Base-by-base conservation (phyloP, 2,113 vertebrate species). In the Antennarius striatus region DNA sequence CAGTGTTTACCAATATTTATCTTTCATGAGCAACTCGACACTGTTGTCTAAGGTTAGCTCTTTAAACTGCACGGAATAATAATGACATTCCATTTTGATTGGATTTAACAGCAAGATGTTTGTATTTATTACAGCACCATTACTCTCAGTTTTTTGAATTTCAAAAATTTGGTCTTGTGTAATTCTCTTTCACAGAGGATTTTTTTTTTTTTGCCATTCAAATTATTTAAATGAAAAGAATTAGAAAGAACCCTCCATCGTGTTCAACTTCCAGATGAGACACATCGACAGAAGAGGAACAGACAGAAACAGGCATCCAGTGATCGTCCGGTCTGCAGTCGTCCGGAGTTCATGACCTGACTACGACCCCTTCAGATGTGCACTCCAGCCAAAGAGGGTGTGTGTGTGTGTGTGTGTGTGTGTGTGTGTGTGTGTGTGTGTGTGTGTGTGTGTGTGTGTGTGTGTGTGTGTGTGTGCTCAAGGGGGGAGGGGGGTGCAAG, bases 261-360 rank as follows among this genome's bases (percentile, higher is more conserved):
- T 70, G 13, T 75, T 54, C 62, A 62, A 52, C 55, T 70, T 63
- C 57, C 68, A 72, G 63, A 61, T 22, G 36, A 2, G 0, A 65
- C 56, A 56, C 62, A 39, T 4, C 56, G 54, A 64, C 75, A 51
- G 36, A 58, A 5, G n/a, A 58, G 51, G 6, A 40, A 53, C 22
- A 42, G 58, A 47, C 60, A 55, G 43, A 48, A 32, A 46, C 40
- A 62, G 12, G 2, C 22, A 28, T 3, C 22, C 51, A 53, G 3
- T 43, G 45, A 15, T 5, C 13, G 42, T 54, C 79, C 51, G 30
- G 73, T 75, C 81, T 59, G 92, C 91, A 92, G 92, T 95, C 95
- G 96, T 95, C 94, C 94, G 93, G 94, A 95, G 96, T 95, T 95
- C 95, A 89, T 92, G 95, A 97, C 96, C 96, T 95, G 93, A 90